Conservation (phyloP, 2,113 vertebrate genomes). For the Perca flavescens region DNA sequence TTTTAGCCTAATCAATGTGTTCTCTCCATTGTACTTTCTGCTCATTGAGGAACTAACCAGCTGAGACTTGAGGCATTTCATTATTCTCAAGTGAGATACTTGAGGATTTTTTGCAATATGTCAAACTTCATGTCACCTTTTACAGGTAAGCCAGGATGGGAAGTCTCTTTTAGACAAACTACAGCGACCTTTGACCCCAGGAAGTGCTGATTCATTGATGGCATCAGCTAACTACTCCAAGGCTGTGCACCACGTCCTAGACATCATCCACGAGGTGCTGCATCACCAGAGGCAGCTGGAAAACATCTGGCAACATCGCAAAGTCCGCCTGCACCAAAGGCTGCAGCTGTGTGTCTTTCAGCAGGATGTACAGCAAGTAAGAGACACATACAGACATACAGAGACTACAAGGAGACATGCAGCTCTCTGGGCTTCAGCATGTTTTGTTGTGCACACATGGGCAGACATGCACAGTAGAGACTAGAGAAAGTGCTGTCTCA, state of each 20-base stretch:
- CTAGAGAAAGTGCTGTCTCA: neutral
- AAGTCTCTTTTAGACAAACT: constrained; percentile 97
- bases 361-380: constrained; percentile 97
- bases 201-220: constrained; percentile 94
- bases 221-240: constrained; percentile 98
- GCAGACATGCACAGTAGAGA: neutral
- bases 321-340: constrained; percentile 95
- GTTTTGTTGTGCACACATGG: neutral
- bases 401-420: neutral
- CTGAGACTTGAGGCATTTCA: neutral
- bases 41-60: too few species aligned
- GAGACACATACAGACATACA: neutral
- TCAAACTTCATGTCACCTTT: neutral
- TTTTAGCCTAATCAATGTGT: too few species aligned
- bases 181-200: constrained; percentile 94
- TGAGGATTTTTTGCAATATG: neutral
- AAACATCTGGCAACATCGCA: constrained; percentile 99
- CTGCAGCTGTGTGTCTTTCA: constrained; percentile 98
- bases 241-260: constrained; percentile 96
- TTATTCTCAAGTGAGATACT: neutral
- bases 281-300: constrained; percentile 98
- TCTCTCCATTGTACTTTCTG: neutral
- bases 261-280: constrained; percentile 96
- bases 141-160: constrained; percentile 96
- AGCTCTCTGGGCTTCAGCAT: neutral